These are phyloP conservation scores for Dinomys branickii DNA, from an alignment of 2,113 vertebrate genomes.

Conservation along the genomic window DNA sequence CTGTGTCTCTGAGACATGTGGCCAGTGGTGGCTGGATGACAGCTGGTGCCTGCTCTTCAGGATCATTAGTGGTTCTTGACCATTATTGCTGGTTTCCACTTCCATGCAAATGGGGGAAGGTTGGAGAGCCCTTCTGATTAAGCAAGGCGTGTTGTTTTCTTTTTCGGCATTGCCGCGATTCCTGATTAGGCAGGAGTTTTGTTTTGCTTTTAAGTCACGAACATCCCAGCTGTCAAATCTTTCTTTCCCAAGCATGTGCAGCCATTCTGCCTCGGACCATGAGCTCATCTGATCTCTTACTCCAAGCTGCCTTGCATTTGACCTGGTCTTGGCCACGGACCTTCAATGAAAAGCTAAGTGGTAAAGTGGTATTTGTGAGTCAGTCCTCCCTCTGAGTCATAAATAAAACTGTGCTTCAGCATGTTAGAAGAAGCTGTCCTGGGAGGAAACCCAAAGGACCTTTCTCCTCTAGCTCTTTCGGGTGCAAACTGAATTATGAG, in stretches of 20 bases:
- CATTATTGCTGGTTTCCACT: background rate
- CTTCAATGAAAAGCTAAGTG: constrained; percentile 70
- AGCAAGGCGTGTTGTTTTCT: constrained; percentile 55
- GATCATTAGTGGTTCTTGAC: background rate
- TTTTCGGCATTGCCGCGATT: constrained; percentile 67
- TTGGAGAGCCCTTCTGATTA: constrained; percentile 38
- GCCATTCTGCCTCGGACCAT: constrained; percentile 65
- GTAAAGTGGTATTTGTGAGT: constrained; percentile 79
- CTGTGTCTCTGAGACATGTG: background rate
- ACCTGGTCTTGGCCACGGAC: constrained; percentile 70
- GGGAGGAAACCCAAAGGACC: background rate
- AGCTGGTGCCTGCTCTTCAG: background rate
- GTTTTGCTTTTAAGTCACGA: constrained; percentile 79
- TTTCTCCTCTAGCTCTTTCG: background rate
- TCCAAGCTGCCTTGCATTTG: constrained; percentile 63
- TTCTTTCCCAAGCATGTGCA: constrained; percentile 75
- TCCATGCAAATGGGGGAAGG: background rate
- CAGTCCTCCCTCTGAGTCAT: constrained; percentile 72
- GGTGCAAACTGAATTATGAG: constrained; percentile 21
- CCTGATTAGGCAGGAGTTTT: constrained; percentile 69
- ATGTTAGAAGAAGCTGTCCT: constrained; percentile 32
- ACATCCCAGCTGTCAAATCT: constrained; percentile 74
- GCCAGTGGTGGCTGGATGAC: background rate
- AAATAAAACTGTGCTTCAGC: constrained; percentile 53
- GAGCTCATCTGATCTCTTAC: constrained; percentile 73